phyloP scores from a whole-genome alignment of 2,113 vertebrate species.

The Morphnarchus princeps region DNA sequence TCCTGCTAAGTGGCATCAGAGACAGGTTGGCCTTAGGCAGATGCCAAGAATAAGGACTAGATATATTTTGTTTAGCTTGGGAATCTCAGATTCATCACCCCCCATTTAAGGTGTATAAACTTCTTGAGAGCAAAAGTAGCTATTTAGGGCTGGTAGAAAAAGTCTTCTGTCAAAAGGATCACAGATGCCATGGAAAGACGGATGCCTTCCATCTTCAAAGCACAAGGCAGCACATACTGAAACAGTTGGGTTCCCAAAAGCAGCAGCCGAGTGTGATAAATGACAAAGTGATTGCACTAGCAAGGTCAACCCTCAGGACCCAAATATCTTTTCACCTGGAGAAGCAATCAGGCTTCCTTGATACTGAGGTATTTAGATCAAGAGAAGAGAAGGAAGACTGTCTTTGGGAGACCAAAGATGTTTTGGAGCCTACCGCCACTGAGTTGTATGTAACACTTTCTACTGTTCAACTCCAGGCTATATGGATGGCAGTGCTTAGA shows the following conservation, averaged over 20 bases:
- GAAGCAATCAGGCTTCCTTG: not conserved
- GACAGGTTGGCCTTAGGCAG: constrained; percentile 29
- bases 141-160: not conserved
- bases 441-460: not conserved
- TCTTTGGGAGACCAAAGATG: not conserved
- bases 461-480: not conserved
- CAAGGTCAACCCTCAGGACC: not conserved
- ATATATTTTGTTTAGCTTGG: not conserved
- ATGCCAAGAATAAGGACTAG: not conserved
- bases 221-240: not conserved
- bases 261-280: not conserved
- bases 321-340: not conserved
- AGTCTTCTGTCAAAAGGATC: not conserved
- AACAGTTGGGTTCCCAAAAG: not conserved
- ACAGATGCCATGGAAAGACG: not conserved
- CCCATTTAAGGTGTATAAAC: not conserved
- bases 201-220: not conserved
- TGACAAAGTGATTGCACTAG: not conserved
- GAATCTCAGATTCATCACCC: not conserved
- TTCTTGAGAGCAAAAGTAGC: not conserved
- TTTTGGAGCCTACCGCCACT: not conserved
- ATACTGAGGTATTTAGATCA: not conserved
- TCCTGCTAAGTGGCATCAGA: not conserved
- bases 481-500: not conserved
- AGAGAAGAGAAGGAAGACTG: not conserved